A percentile compares a stretch with the other conserved stretches of the same genome.
Conservation (phyloP, 2,888 invertebrate genomes). For the Ectemnius lituratus region DNA sequence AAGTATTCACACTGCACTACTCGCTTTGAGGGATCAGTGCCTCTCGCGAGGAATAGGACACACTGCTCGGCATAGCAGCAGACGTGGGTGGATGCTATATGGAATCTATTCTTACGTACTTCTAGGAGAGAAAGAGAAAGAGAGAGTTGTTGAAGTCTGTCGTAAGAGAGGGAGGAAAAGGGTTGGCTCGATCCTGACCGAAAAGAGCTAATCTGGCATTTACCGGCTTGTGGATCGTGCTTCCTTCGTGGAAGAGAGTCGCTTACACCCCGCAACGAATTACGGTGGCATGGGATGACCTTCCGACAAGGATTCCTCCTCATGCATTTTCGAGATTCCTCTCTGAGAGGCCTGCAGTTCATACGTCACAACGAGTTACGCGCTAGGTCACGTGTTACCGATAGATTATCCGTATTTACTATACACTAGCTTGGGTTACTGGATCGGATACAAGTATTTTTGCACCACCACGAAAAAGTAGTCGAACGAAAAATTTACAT, state of each 20-base stretch:
- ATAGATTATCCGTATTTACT: conserved; percentile 9
- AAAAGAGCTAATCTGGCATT: conserved; percentile 23
- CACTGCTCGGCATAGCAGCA: no score
- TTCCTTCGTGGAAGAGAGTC: background rate
- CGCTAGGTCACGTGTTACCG: conserved; percentile 20
- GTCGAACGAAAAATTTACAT: no score
- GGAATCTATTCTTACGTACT: no score
- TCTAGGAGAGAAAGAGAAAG: no score
- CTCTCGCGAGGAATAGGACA: no score
- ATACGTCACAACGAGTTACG: background rate
- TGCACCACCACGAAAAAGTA: no score
- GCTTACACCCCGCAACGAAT: conserved; percentile 44
- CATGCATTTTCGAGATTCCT: conserved; percentile 44
- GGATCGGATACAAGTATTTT: background rate
- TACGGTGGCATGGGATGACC: conserved; percentile 56
- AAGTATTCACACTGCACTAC: no score
- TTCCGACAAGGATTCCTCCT: conserved; percentile 59
- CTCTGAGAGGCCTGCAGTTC: conserved; percentile 4
- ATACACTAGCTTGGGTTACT: background rate
- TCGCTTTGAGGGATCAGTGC: no score
- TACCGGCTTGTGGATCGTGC: conserved; percentile 11
- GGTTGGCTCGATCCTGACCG: background rate
- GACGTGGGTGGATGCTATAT: no score
- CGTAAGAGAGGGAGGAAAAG: no score
- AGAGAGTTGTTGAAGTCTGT: no score